Evolutionary conservation across 2,113 vertebrate species (phyloP).

Genomic region (Pelobates fuscus): DNA sequence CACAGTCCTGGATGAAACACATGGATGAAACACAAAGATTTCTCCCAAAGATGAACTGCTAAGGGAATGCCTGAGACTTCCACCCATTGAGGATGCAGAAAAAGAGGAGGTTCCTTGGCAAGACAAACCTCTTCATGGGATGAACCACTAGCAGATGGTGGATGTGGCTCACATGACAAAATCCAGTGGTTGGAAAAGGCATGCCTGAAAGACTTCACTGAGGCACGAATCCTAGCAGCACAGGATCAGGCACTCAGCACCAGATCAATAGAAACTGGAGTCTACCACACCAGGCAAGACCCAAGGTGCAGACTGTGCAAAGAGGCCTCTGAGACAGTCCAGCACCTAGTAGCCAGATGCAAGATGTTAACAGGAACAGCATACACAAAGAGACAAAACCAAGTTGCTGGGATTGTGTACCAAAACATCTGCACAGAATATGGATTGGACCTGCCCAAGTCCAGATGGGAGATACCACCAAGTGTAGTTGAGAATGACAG

Average conservation of each 20-base stretch:
- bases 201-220: not conserved
- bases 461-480: not conserved
- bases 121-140: not conserved
- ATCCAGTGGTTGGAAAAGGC: slow-evolving; percentile 7
- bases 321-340: not conserved
- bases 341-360: not conserved
- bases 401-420: not conserved
- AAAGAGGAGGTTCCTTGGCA: not conserved
- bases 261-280: not conserved
- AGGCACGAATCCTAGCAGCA: not conserved
- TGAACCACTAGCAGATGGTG: not conserved
- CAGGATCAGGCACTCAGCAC: not conserved
- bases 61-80: not conserved
- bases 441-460: not conserved
- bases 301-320: slow-evolving; percentile 3
- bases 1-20: not conserved
- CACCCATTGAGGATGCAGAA: not conserved
- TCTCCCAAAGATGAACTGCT: not conserved
- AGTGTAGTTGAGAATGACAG: no score
- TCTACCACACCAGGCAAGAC: not conserved
- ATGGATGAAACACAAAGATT: not conserved
- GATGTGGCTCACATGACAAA: not conserved
- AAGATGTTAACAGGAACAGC: not conserved
- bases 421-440: not conserved
- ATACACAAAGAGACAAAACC: not conserved